These are phyloP conservation scores for Varanus salvator DNA, from an alignment of 2,113 vertebrate species.

Conservation along the genomic window DNA sequence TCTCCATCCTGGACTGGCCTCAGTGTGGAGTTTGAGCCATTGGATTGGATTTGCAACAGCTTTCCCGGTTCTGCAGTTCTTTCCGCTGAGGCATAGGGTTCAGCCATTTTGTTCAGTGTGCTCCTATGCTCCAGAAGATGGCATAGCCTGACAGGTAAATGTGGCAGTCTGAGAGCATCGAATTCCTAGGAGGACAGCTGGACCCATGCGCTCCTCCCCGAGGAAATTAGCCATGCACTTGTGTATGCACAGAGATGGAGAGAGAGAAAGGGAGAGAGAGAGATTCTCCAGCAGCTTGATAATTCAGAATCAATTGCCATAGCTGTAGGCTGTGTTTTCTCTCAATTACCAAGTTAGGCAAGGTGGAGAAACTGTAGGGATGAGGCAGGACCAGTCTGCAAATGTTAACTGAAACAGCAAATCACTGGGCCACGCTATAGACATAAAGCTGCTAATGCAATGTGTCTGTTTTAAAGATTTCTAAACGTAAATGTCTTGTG, in stretches of 20 bases:
- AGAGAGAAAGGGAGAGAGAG: too few species aligned
- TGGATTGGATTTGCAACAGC: neutral
- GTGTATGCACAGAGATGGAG: neutral
- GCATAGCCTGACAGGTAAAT: neutral
- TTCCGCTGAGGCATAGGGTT: neutral
- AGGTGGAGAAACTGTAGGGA: neutral
- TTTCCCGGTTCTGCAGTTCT: neutral
- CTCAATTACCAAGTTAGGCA: neutral
- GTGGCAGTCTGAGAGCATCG: neutral
- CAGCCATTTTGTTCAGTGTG: neutral
- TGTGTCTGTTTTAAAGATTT: constrained; percentile 27
- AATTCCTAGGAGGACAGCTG: neutral
- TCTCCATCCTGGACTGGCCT: neutral
- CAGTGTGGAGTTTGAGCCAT: neutral
- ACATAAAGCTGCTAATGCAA: constrained; percentile 27
- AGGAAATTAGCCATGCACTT: neutral
- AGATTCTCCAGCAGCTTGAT: neutral
- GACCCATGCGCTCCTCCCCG: neutral
- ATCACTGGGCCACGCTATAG: neutral
- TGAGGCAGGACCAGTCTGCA: neutral
- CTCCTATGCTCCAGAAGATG: neutral
- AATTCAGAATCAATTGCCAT: neutral
- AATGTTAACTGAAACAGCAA: constrained; percentile 35
- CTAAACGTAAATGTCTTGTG: constrained; percentile 37
- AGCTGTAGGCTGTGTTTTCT: constrained; percentile 3